A percentile compares a stretch with the other conserved stretches of the same genome.
Conservation (phyloP, 2,797 vertebrate species). For the Danio kyathit region DNA sequence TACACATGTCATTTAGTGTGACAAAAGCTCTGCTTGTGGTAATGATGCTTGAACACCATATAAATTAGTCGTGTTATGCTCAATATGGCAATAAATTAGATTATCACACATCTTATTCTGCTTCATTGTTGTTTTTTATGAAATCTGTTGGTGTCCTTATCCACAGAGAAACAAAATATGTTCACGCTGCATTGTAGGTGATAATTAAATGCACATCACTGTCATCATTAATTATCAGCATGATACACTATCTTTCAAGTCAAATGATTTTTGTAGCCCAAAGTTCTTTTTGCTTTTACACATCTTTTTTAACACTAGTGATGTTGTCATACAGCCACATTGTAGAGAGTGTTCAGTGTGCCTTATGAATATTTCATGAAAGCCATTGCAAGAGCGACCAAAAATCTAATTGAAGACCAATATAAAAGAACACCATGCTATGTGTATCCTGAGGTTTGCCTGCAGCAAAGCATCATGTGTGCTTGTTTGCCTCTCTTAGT, state of each 20-base stretch:
- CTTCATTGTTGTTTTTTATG: neutral
- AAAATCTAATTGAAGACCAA: constrained; percentile 20
- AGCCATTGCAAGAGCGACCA: neutral
- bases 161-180: neutral
- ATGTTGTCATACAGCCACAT: constrained; percentile 5
- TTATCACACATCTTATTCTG: constrained; percentile 51
- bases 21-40: constrained; percentile 51
- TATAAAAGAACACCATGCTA: constrained; percentile 7
- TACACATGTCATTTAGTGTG: constrained; percentile 53
- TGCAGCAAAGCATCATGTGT: constrained; percentile 62
- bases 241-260: neutral
- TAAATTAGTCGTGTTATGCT: constrained; percentile 51
- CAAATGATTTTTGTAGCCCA: neutral
- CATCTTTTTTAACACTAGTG: neutral
- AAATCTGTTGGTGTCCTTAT: constrained; percentile 3
- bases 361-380: constrained; percentile 37
- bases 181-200: constrained; percentile 13
- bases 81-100: constrained; percentile 49
- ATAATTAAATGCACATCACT: constrained; percentile 4
- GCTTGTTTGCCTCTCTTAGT: constrained; percentile 64
- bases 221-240: neutral
- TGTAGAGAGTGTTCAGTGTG: neutral
- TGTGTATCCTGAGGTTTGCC: constrained; percentile 45
- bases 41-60: constrained; percentile 56
- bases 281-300: neutral